A percentile compares a stretch with the other conserved stretches of the same genome.
Evolutionary conservation across 2,797 vertebrate species (phyloP).

Genomic region (Odontamblyopus rebecca): DNA sequence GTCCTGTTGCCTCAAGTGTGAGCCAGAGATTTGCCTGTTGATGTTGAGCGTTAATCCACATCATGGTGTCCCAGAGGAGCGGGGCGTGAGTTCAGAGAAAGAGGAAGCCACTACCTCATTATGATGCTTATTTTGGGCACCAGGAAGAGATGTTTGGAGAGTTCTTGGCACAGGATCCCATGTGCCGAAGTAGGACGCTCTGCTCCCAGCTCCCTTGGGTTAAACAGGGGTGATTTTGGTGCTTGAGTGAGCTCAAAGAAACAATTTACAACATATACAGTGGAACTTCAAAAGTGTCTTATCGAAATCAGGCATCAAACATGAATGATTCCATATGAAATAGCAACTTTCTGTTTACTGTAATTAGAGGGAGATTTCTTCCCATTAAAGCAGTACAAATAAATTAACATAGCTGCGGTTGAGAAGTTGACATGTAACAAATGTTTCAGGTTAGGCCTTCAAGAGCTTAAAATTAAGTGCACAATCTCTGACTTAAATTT

Average conservation of each 20-base stretch:
- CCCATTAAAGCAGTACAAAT: constrained; percentile 83
- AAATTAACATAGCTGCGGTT: constrained; percentile 77
- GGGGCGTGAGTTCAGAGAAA: constrained; percentile 75
- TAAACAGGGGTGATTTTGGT: constrained; percentile 80
- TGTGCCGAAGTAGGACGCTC: constrained; percentile 71
- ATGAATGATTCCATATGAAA: constrained; percentile 88
- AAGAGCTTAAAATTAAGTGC: not conserved
- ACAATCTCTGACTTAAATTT: constrained; percentile 2
- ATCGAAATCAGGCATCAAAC: constrained; percentile 81
- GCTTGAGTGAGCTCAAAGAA: constrained; percentile 82
- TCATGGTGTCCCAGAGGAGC: constrained; percentile 70
- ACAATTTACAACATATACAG: constrained; percentile 82
- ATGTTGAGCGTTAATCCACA: constrained; percentile 76
- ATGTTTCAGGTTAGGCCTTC: constrained; percentile 19
- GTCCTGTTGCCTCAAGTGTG: constrained; percentile 57
- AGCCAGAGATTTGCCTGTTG: constrained; percentile 68
- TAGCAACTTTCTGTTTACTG: constrained; percentile 82
- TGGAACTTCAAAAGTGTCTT: constrained; percentile 85
- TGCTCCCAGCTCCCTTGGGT: constrained; percentile 73
- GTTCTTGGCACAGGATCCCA: constrained; percentile 70
- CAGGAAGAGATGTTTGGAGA: constrained; percentile 82
- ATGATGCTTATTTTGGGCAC: constrained; percentile 83
- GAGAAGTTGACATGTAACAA: constrained; percentile 61
- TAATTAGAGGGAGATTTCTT: constrained; percentile 84
- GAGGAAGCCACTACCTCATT: constrained; percentile 82